Conservation (phyloP, 2,113 vertebrate genomes). For the Aplodontia rufa region DNA sequence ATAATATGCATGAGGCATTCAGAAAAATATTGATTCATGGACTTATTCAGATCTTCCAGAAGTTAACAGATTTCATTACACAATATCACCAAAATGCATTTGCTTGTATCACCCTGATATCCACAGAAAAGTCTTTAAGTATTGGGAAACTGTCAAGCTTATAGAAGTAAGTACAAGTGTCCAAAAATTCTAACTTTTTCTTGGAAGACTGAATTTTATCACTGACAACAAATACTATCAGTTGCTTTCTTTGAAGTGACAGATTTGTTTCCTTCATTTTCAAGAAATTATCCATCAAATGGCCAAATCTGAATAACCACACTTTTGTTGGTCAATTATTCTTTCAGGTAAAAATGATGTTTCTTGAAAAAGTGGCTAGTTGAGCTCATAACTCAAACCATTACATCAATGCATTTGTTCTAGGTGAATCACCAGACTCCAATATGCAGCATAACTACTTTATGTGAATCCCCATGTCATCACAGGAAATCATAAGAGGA, state of each 20-base stretch:
- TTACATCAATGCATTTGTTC: not conserved
- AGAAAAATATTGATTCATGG: conserved; percentile 33
- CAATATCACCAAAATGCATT: not conserved
- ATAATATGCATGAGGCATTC: not conserved
- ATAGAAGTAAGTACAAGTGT: not conserved
- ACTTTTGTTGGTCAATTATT: not conserved
- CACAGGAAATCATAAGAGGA: not conserved
- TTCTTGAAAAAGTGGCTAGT: not conserved
- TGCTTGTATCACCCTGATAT: not conserved
- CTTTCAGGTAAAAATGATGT: not conserved
- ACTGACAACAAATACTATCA: not conserved
- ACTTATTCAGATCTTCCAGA: not conserved
- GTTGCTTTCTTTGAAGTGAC: conserved; percentile 27
- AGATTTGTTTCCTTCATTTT: not conserved
- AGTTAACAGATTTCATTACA: not conserved
- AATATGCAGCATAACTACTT: not conserved
- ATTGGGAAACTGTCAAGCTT: not conserved
- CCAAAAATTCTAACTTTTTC: not conserved
- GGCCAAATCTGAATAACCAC: not conserved
- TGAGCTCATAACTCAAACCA: not conserved
- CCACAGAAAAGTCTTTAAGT: not conserved
- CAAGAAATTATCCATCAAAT: not conserved
- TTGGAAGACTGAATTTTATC: conserved; percentile 3
- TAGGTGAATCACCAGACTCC: not conserved
- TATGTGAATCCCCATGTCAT: not conserved